Evolutionary conservation across 2,797 vertebrate genomes (phyloP).

Genomic region (Micrastur ruficollis): DNA sequence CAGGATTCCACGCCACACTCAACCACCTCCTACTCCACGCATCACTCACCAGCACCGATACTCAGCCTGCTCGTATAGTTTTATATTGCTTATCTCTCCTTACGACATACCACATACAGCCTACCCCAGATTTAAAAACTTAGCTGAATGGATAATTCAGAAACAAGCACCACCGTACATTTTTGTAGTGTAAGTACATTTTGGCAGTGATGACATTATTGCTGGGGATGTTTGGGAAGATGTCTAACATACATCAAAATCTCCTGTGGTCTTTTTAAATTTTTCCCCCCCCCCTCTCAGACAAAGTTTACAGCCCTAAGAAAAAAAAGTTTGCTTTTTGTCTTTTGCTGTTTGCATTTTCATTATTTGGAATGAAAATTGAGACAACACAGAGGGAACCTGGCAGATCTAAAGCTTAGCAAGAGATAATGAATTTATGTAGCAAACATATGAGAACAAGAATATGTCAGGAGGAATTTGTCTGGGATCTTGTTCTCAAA

Average conservation of each 20-base stretch:
- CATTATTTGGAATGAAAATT: slow-evolving; percentile 43
- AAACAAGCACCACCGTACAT: neutral
- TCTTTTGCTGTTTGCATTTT: neutral
- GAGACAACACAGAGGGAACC: slow-evolving; percentile 30
- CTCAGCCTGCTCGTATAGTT: neutral
- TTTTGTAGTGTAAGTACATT: neutral
- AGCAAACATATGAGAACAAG: slow-evolving; percentile 44
- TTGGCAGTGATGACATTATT: neutral
- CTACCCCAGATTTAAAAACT: neutral
- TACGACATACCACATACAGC: neutral
- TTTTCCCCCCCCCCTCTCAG: neutral
- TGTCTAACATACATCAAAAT: neutral
- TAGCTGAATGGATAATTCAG: neutral
- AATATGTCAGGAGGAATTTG: slow-evolving; percentile 60
- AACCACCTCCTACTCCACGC: neutral
- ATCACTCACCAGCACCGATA: neutral
- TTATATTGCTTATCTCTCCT: neutral
- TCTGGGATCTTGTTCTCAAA: slow-evolving; percentile 47
- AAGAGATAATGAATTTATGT: slow-evolving; percentile 54
- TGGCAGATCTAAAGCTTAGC: slow-evolving; percentile 35
- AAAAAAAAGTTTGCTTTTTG: neutral
- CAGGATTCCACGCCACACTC: neutral
- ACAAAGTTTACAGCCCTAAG: neutral
- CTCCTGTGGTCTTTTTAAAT: too few relatives aligned
- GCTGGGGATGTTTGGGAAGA: neutral